Conservation (phyloP, 2,888 invertebrate species). For the Tetragnatha montana region DNA sequence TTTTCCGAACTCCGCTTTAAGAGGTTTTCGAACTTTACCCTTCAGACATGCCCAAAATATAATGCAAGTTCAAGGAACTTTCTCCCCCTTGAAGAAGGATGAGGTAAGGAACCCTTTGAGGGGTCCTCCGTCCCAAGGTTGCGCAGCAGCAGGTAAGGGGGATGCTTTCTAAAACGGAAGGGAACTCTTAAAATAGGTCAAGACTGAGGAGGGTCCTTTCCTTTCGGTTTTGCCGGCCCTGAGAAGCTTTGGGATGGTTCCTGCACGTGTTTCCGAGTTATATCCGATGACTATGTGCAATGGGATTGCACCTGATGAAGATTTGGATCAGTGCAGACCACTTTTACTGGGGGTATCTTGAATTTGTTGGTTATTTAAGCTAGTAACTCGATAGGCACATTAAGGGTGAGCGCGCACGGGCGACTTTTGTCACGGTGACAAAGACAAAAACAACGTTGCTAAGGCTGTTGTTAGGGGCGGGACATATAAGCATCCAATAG, state of each 20-base stretch:
- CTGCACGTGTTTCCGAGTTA: neutral
- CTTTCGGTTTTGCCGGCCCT: neutral
- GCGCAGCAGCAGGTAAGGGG: conserved; percentile 40
- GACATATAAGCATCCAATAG: no score
- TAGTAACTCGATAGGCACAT: no score
- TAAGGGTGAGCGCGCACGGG: no score
- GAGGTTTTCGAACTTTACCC: conserved; percentile 52
- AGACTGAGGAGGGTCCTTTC: conserved; percentile 28
- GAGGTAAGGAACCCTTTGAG: conserved; percentile 57
- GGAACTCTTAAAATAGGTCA: conserved; percentile 61
- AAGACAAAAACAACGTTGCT: no score
- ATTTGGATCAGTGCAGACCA: no score
- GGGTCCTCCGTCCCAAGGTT: conserved; percentile 60
- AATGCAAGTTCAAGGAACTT: conserved; percentile 63
- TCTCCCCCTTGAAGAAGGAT: conserved; percentile 40
- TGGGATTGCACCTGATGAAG: neutral
- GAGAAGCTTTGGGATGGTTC: neutral
- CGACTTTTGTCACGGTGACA: no score
- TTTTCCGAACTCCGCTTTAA: no score
- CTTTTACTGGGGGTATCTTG: no score
- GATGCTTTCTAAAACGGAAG: conserved; percentile 38
- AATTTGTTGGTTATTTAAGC: no score
- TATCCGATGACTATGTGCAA: neutral
- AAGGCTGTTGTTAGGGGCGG: no score
- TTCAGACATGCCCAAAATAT: conserved; percentile 34